Evolutionary conservation across 2,888 invertebrate species (phyloP), one percentile per base, ranked within the genome.

Genomic region (Lagria hirta): DNA sequence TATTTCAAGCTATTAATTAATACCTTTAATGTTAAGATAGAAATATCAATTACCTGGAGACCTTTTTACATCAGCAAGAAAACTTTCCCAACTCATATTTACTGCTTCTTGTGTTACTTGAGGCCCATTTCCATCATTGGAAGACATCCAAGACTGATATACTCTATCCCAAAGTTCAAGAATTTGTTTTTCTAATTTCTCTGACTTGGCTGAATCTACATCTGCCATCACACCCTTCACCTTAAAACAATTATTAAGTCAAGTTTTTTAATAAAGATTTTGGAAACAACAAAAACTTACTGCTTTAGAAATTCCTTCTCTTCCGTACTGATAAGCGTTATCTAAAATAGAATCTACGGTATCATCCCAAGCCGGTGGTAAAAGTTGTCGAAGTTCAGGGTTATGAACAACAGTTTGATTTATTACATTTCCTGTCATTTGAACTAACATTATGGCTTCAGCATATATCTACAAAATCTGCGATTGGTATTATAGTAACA

Each of bases 141-240:
- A 82, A 62, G 87, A 84, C 72, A 92, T 86, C 91, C 91, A 94
- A 45, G 89, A 86, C 71, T 94, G 90, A 72, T 96, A 96, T 26
- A 95, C 80, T 45, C 91, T 78, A 72, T 96, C 96, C 92, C 94
- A 96, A 10, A 97, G 76, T 69, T 93, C 92, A 21, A 96, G 73
- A 1, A 94, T 84, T 71, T 95, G 93, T 49, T 83, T 82, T 66
- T 96, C 95, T 21, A 96, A 76, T 46, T 86, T 84, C 15, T 82
- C 82, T 21, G 88, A 85, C 70, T 91, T 91, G 14, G 80, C 79
- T 0, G 85, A 81, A 63, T 90, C 88, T 1, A 88, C 84, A 59
- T 88, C 88, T 66, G 83, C 84, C 36, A 93, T 77, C 58, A 90
- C 78, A 62, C 84, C 82, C 65, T 83, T 84, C 17, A 88, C 81